Evolutionary conservation across 2,113 vertebrate genomes (phyloP).

Genomic region (Upupa epops): DNA sequence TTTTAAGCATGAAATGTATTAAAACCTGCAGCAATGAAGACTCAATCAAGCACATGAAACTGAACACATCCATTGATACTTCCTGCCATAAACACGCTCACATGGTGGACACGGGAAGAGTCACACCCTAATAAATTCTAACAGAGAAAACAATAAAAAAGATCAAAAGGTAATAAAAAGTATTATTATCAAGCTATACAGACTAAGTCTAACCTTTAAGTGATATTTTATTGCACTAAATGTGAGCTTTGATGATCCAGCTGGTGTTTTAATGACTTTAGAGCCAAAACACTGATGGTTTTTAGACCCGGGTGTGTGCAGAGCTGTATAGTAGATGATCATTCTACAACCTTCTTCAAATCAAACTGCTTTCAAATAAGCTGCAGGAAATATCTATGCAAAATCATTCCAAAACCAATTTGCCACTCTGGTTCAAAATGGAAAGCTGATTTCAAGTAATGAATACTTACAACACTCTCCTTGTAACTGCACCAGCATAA

Average conservation of each 20-base stretch:
- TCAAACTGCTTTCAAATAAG: neutral
- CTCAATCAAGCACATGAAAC: neutral
- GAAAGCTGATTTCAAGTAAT: neutral
- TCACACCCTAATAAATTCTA: neutral
- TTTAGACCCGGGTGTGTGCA: neutral
- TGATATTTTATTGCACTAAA: conserved; percentile 11
- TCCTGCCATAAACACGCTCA: conserved; percentile 42
- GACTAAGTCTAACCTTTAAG: neutral
- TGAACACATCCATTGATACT: neutral
- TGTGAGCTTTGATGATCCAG: neutral
- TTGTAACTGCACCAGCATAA: neutral
- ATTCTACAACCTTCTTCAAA: neutral
- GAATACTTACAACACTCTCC: neutral
- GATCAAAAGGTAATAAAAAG: conserved; percentile 39
- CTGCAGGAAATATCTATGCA: neutral
- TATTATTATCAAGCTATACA: neutral
- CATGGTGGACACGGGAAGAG: neutral
- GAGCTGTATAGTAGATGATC: neutral
- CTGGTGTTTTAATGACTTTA: neutral
- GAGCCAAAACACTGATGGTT: neutral
- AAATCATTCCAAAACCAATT: neutral
- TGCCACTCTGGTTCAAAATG: neutral
- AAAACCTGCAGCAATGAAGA: neutral
- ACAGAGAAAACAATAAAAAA: neutral
- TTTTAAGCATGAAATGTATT: neutral